Percentiles rank a stretch among this genome's conserved stretches.
phyloP scores from a whole-genome alignment of 1,140 invertebrate genomes.

The Bombus picipes region DNA sequence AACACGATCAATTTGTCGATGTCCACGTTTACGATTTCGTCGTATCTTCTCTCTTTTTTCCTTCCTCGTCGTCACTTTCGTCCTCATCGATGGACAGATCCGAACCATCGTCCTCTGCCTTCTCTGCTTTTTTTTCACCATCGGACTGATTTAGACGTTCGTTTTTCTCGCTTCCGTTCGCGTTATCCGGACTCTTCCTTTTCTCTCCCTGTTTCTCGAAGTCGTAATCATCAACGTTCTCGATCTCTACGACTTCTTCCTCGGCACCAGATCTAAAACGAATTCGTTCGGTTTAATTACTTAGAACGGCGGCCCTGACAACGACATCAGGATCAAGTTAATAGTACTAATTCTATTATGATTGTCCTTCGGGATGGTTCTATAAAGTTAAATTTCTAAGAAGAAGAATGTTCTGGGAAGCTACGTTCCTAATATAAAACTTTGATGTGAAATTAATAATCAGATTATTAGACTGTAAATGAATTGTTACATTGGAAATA shows the following conservation, averaged over 20 bases:
- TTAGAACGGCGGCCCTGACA: too few species aligned
- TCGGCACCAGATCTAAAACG: constrained; percentile 45
- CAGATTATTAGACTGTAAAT: background rate
- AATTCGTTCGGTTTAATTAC: background rate
- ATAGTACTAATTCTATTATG: background rate
- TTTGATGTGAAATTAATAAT: background rate
- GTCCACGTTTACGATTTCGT: constrained; percentile 22
- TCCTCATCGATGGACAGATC: constrained; percentile 62
- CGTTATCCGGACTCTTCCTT: constrained; percentile 13
- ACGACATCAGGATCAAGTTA: background rate
- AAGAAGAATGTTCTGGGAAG: too few species aligned
- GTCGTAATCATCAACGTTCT: constrained; percentile 56
- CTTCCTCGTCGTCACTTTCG: constrained; percentile 49
- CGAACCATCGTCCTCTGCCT: constrained; percentile 29
- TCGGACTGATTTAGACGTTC: constrained; percentile 25
- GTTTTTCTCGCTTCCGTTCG: background rate
- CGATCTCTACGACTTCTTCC: constrained; percentile 56
- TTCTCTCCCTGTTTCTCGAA: constrained; percentile 41
- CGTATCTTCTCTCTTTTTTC: constrained; percentile 6
- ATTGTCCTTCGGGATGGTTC: too few species aligned
- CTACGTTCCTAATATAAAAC: too few species aligned
- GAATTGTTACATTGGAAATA: too few species aligned
- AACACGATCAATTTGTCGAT: background rate
- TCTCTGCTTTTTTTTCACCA: constrained; percentile 8
- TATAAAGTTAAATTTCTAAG: background rate